Conservation (phyloP, 2,797 vertebrate genomes). For the Diglossa cyanea region DNA sequence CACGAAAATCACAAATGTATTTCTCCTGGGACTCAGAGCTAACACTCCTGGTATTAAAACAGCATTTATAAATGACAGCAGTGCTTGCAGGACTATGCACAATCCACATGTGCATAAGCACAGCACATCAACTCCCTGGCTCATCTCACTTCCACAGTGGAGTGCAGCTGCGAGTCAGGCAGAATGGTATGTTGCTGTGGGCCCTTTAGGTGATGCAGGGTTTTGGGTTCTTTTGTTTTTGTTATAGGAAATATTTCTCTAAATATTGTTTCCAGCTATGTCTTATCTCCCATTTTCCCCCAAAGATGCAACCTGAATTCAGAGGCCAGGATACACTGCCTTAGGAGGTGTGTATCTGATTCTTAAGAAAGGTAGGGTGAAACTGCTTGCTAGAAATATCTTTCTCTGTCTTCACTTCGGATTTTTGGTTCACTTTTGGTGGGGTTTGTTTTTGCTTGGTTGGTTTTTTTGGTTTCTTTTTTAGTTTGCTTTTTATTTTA, state of each 20-base stretch:
- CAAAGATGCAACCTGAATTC: background rate
- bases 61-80: background rate
- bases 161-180: background rate
- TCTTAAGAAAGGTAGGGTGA: background rate
- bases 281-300: background rate
- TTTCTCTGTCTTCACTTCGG: background rate
- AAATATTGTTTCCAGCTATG: background rate
- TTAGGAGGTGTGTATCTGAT: background rate
- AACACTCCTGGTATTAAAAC: background rate
- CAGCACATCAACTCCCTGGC: background rate
- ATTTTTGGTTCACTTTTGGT: background rate
- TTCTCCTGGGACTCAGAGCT: background rate
- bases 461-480: background rate
- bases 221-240: background rate
- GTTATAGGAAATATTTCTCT: background rate
- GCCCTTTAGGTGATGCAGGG: background rate
- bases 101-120: background rate
- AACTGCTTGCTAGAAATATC: background rate
- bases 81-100: background rate
- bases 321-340: background rate
- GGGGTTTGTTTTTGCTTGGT: background rate
- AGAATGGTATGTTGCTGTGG: background rate
- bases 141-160: background rate
- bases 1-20: background rate
- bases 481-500: background rate